Base-by-base conservation (phyloP, 2,797 vertebrate species). In the Clamator glandarius region DNA sequence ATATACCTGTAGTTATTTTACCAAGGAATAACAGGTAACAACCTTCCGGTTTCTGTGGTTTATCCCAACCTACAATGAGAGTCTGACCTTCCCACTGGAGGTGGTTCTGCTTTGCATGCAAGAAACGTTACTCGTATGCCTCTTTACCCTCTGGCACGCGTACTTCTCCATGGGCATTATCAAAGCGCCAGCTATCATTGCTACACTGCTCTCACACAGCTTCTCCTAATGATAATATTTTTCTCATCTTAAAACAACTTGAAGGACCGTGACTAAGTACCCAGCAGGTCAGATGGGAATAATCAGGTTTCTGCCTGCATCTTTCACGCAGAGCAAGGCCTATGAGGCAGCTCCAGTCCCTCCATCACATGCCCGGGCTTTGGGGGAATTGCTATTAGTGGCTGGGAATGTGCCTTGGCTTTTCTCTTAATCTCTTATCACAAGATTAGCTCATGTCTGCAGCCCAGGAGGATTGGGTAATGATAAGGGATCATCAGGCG, bases 381-480 rank as follows among this genome's bases (percentile, higher is more conserved):
- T 14, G 80, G 80, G 83, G 74, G 78, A 92, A 55, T 70, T 76
- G 33, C 76, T 58, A 41, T 76, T 69, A 51, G 59, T 5, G 79
- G 51, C 66, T 87, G 87, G 66, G 58, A 77, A 89, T 0, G 26
- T 72, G 86, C 33, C 89, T 88, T 91, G 92, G 78, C 76, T 96
- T 91, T 79, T 52, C 82, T 86, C 73, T 88, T 94, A 73, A 89
- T 96, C 92, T 94, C 84, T 94, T 92, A 86, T 93, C 95, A 83
- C 76, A 91, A 76, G 87, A 86, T 95, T 84, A 96, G 91, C 87
- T 91, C 59, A 88, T 63, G 89, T 73, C 93, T 96, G 58, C 1
- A 73, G 39, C 93, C 87, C 87, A 8, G 76, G 94, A 94, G 94
- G 69, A 76, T 24, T 92, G 64, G 87, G 87, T 69, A 91, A 86